phyloP scores from a whole-genome alignment of 2,888 invertebrate species.

The Formica aserva region DNA sequence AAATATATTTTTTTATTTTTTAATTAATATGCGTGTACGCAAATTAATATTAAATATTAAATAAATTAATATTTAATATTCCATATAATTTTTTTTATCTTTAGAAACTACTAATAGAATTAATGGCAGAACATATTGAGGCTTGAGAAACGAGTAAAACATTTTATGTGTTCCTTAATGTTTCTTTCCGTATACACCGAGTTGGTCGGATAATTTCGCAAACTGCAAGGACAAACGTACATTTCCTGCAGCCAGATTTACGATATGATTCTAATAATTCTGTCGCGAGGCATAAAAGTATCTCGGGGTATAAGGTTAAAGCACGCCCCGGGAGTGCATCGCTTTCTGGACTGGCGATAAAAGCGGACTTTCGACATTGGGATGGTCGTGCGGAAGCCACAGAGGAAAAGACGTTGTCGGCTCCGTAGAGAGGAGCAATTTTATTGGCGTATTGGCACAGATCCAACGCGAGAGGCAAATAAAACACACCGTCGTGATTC shows the following conservation, averaged over 20 bases:
- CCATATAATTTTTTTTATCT: background rate
- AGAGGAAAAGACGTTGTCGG: conserved; percentile 75
- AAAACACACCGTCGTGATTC: conserved; percentile 69
- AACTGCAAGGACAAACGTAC: conserved; percentile 66
- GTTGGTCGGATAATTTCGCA: conserved; percentile 58
- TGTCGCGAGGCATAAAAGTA: conserved; percentile 65
- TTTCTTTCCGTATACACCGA: conserved; percentile 51
- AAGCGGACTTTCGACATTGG: conserved; percentile 68
- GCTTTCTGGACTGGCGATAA: conserved; percentile 63
- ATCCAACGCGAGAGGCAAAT: conserved; percentile 74
- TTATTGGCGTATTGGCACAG: conserved; percentile 79
- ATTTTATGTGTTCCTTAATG: conserved; percentile 62
- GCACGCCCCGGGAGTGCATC: conserved; percentile 56
- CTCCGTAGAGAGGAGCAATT: conserved; percentile 75
- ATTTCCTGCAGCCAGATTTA: conserved; percentile 66
- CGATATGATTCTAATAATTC: conserved; percentile 74
- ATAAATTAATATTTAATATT: background rate
- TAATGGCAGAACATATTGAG: background rate
- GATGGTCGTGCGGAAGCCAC: conserved; percentile 64
- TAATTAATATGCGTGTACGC: background rate
- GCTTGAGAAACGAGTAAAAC: background rate
- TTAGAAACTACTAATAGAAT: background rate
- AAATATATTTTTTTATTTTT: background rate
- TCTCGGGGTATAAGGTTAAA: conserved; percentile 51
- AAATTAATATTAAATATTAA: no score